phyloP scores from a whole-genome alignment of 2,888 invertebrate genomes.

The Coenonympha arcania region DNA sequence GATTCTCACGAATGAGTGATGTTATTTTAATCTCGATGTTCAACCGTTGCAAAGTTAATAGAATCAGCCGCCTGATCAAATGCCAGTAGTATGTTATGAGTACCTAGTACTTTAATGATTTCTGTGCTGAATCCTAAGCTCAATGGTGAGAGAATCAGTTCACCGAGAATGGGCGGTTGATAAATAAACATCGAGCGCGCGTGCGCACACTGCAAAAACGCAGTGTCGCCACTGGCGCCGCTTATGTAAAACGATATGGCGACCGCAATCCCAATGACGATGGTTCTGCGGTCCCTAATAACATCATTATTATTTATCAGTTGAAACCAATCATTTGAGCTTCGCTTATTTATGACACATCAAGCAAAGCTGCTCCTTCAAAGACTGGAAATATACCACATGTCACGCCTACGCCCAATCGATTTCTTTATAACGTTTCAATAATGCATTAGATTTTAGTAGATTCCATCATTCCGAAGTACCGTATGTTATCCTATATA shows the following conservation, averaged over 20 bases:
- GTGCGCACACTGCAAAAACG: slow-evolving; percentile 6
- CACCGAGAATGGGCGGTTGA: background rate
- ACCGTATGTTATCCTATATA: no score
- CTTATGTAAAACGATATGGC: slow-evolving; percentile 9
- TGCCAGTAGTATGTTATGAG: no score
- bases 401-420: background rate
- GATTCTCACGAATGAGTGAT: no score
- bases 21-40: no score
- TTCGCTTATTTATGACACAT: background rate
- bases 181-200: slow-evolving; percentile 7
- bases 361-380: background rate
- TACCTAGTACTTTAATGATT: no score
- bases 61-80: no score
- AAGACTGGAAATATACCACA: background rate
- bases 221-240: slow-evolving; percentile 9
- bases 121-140: background rate
- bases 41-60: no score
- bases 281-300: slow-evolving; percentile 7
- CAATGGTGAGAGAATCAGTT: slow-evolving; percentile 1
- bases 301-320: slow-evolving; percentile 9
- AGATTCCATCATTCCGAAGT: no score
- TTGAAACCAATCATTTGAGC: background rate
- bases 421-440: background rate
- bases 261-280: slow-evolving; percentile 13
- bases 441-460: no score